Conservation (phyloP, 2,797 vertebrate species). For the Cuculus canorus region DNA sequence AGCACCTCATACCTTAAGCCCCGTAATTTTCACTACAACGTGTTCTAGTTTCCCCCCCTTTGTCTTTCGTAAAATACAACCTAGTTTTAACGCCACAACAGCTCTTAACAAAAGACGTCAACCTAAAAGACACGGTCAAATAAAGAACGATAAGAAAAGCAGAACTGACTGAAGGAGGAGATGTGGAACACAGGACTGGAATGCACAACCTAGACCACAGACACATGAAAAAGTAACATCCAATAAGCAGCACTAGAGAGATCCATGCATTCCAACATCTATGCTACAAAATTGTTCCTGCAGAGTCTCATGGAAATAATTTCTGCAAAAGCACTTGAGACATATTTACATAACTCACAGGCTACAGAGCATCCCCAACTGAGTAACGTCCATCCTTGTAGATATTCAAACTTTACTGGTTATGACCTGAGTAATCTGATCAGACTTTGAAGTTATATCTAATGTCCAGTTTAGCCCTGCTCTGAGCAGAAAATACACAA, state of each 20-base stretch:
- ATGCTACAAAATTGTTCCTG: background rate
- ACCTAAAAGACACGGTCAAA: accelerated
- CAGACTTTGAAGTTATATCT: background rate
- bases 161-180: background rate
- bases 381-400: background rate
- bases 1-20: background rate
- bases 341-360: background rate
- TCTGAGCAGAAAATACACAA: background rate
- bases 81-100: background rate
- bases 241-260: background rate
- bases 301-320: background rate
- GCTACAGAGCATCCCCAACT: accelerated
- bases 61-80: background rate
- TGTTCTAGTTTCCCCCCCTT: background rate
- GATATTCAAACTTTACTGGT: background rate
- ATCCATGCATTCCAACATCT: background rate
- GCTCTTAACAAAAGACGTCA: background rate
- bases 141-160: background rate
- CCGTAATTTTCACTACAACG: background rate
- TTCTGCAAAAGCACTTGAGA: background rate
- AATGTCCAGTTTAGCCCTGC: background rate
- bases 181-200: background rate
- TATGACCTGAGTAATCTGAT: background rate
- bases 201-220: background rate
- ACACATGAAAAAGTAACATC: accelerated